These are phyloP conservation scores for Eurystomus glaucurus DNA, from an alignment of 2,797 vertebrate species.

Conservation along the genomic window DNA sequence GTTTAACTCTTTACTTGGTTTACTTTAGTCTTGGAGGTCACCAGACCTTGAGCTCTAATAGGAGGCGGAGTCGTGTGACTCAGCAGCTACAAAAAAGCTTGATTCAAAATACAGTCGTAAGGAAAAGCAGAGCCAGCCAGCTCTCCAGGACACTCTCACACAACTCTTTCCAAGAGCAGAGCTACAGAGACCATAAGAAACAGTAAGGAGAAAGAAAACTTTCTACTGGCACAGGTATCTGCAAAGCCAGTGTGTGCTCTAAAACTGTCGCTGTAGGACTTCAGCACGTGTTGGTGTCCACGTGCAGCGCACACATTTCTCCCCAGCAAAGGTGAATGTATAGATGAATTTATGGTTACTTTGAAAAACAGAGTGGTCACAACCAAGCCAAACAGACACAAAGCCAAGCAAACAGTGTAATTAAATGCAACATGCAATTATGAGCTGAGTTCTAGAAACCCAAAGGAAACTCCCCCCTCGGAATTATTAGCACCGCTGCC, in stretches of 20 bases:
- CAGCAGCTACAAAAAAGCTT: not conserved
- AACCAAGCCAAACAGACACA: not conserved
- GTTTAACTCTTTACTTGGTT: not conserved
- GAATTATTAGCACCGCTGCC: not conserved
- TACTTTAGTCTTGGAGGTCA: not conserved
- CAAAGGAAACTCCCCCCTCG: not conserved
- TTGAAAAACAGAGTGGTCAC: not conserved
- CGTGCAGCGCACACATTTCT: not conserved
- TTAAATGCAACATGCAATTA: not conserved
- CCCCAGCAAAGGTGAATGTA: not conserved
- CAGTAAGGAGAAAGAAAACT: not conserved
- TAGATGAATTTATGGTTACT: not conserved
- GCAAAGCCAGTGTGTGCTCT: fast-evolving
- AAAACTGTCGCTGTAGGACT: not conserved
- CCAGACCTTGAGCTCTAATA: not conserved
- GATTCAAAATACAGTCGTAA: not conserved
- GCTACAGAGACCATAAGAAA: not conserved
- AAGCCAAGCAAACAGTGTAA: not conserved
- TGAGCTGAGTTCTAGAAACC: not conserved
- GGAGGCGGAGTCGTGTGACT: not conserved
- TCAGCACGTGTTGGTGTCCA: fast-evolving
- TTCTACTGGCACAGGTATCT: not conserved
- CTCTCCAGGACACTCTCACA: not conserved
- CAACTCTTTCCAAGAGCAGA: not conserved
- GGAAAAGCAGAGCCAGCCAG: not conserved